These are phyloP conservation scores for Epizoanthus illoricatus DNA, from an alignment of 92 coral and sea anemone genomes.

Conservation along the genomic window DNA sequence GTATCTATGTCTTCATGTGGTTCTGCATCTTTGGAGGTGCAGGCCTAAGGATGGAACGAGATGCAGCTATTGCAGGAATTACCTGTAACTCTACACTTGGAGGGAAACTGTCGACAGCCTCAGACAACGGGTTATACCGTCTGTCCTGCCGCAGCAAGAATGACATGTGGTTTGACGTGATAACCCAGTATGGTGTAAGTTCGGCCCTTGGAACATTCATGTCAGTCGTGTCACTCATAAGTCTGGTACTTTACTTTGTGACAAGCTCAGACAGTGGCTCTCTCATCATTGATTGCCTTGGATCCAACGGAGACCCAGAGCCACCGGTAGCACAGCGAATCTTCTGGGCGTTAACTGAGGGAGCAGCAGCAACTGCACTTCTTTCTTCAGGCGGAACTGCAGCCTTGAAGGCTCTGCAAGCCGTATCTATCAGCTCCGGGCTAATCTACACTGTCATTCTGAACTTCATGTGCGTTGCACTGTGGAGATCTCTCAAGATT, in stretches of 20 bases:
- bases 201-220: conserved; percentile 51
- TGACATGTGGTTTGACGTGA: conserved; percentile 56
- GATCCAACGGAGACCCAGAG: conserved; percentile 90
- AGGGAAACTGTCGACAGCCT: conserved; percentile 35
- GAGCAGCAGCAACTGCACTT: conserved; percentile 68
- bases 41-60: conserved; percentile 58
- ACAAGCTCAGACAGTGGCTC: conserved; percentile 97
- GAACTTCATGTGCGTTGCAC: conserved; percentile 68
- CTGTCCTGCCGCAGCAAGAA: conserved; percentile 48
- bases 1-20: conserved; percentile 50
- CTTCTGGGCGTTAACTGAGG: conserved; percentile 95
- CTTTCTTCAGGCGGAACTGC: conserved; percentile 59
- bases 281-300: conserved; percentile 83
- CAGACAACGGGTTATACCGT: conserved; percentile 40
- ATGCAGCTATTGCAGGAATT: conserved; percentile 40
- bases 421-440: conserved; percentile 59
- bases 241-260: conserved; percentile 82
- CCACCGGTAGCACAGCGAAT: conserved; percentile 87
- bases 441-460: conserved; percentile 61
- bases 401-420: conserved; percentile 59
- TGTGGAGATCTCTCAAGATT: conserved; percentile 66
- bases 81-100: conserved; percentile 44
- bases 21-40: conserved; percentile 60
- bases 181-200: conserved; percentile 52
- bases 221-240: conserved; percentile 73